Evolutionary conservation across 2,888 invertebrate genomes (phyloP).

Genomic region (Rhodophaea formosa): DNA sequence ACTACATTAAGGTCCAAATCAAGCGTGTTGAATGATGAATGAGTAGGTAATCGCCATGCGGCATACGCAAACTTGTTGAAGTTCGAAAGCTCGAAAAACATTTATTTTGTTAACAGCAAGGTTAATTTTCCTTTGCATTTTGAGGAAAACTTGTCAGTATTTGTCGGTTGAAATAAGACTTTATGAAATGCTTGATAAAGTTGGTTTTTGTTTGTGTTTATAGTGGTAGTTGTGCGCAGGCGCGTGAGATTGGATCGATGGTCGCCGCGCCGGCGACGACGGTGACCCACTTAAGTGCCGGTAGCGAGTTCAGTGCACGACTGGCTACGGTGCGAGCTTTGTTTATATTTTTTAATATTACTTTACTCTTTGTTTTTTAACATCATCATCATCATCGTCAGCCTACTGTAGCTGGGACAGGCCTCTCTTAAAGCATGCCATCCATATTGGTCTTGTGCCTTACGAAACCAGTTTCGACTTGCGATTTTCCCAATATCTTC

Average conservation of each 20-base stretch:
- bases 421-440: no score
- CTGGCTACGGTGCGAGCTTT: conserved; percentile 21
- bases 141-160: not conserved
- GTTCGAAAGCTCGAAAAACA: not conserved
- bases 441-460: no score
- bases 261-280: conserved; percentile 60
- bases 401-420: no score
- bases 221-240: conserved; percentile 47
- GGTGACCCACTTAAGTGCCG: conserved; percentile 62
- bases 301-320: conserved; percentile 28
- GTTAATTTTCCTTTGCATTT: conserved; percentile 8
- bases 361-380: no score
- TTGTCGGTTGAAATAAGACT: conserved; percentile 25
- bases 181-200: conserved; percentile 30
- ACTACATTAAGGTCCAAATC: conserved; percentile 7
- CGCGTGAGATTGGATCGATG: conserved; percentile 66
- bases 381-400: no score
- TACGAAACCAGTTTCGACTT: no score
- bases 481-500: no score
- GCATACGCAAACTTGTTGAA: conserved; percentile 28
- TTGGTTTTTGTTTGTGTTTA: conserved; percentile 25
- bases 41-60: conserved; percentile 36
- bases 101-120: not conserved
- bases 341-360: not conserved
- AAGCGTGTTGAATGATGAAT: conserved; percentile 13